These are phyloP conservation scores for Dicerorhinus sumatrensis DNA, from an alignment of 2,113 vertebrate species.

Conservation along the genomic window DNA sequence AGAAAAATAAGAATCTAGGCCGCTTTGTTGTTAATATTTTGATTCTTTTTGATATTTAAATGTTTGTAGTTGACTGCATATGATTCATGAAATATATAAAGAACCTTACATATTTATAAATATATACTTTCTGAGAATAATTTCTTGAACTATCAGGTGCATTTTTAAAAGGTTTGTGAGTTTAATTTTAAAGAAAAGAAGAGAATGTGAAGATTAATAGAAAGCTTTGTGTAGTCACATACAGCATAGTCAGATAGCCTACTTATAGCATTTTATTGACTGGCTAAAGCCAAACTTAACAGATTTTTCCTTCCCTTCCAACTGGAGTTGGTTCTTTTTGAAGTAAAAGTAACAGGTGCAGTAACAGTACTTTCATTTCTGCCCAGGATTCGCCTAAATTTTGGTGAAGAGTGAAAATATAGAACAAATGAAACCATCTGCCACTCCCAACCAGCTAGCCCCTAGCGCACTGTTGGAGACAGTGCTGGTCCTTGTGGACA, in stretches of 20 bases:
- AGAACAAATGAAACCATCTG: constrained; percentile 89
- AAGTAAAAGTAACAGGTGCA: constrained; percentile 83
- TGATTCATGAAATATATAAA: not conserved
- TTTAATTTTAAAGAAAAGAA: constrained; percentile 52
- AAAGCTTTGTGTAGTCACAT: not conserved
- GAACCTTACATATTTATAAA: not conserved
- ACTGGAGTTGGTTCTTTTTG: constrained; percentile 23
- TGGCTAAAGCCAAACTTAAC: not conserved
- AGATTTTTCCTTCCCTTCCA: constrained; percentile 17
- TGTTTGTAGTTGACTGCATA: not conserved
- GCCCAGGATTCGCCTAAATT: constrained; percentile 74
- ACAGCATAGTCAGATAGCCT: not conserved
- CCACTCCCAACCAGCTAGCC: constrained; percentile 75
- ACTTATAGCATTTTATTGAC: not conserved
- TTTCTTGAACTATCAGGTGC: not conserved
- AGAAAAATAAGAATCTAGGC: not conserved
- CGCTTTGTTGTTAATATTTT: not conserved
- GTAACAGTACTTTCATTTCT: constrained; percentile 67
- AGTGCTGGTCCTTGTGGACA: constrained; percentile 71
- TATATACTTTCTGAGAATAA: constrained; percentile 14
- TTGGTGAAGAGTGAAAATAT: constrained; percentile 77
- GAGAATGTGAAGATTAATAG: not conserved
- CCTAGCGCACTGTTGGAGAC: constrained; percentile 73
- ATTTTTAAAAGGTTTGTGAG: constrained; percentile 17
- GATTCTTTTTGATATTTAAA: constrained; percentile 21